phyloP scores from a whole-genome alignment of 2,888 invertebrate species.

The Chrysolina americana region DNA sequence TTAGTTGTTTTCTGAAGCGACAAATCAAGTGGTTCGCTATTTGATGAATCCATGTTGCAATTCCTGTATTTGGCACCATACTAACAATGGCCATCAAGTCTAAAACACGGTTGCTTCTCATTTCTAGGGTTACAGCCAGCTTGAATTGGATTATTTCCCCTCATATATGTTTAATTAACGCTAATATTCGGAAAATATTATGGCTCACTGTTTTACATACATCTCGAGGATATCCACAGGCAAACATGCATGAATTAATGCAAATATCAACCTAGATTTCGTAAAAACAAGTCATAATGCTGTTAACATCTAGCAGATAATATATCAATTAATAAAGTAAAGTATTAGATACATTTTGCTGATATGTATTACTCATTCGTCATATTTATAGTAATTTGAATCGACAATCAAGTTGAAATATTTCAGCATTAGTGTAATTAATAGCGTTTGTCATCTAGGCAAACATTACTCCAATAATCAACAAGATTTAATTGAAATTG shows the following conservation, averaged over 20 bases:
- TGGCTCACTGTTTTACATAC: too few species aligned
- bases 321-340: constrained; percentile 29
- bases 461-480: constrained; percentile 21
- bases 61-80: too few species aligned
- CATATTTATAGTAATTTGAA: constrained; percentile 29
- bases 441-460: constrained; percentile 24
- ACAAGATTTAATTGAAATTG: constrained; percentile 24
- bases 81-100: too few species aligned
- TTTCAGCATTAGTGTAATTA: constrained; percentile 19
- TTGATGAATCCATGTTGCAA: too few species aligned
- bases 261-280: constrained; percentile 28
- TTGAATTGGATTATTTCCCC: too few species aligned
- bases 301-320: constrained; percentile 9
- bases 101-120: too few species aligned
- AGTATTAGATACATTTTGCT: constrained; percentile 25
- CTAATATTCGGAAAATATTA: too few species aligned
- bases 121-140: too few species aligned
- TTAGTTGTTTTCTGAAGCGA: too few species aligned
- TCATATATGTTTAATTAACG: too few species aligned
- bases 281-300: constrained; percentile 19
- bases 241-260: constrained; percentile 22
- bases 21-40: too few species aligned
- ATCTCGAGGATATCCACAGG: not conserved
- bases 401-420: constrained; percentile 25
- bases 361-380: constrained; percentile 29